Evolutionary conservation across 2,797 vertebrate genomes (phyloP).

Genomic region (Chiloscyllium punctatum): DNA sequence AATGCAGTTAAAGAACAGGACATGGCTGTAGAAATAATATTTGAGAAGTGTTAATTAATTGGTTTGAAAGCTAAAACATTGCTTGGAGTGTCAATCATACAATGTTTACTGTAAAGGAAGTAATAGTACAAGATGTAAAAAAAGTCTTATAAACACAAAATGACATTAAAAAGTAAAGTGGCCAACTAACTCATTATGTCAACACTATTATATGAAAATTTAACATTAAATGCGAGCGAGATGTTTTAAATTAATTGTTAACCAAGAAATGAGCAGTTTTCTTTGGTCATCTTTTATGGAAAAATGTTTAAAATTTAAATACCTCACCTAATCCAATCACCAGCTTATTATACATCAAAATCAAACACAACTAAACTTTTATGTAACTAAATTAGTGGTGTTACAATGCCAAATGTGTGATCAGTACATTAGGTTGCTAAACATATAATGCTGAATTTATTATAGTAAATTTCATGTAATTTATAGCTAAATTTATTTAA

Average conservation of each 20-base stretch:
- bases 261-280: no score
- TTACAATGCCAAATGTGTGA: background rate
- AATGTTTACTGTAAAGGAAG: background rate
- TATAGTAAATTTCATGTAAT: background rate
- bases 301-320: background rate
- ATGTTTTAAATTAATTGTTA: background rate
- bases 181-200: background rate
- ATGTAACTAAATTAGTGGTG: background rate
- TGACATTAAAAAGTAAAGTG: background rate
- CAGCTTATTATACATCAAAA: background rate
- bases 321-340: background rate
- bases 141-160: background rate
- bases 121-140: background rate
- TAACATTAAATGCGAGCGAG: background rate
- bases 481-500: background rate
- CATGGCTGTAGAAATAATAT: background rate
- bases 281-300: background rate
- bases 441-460: background rate
- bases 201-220: background rate
- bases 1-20: background rate
- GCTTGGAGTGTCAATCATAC: background rate
- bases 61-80: background rate
- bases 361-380: background rate
- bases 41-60: background rate
- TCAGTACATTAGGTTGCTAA: background rate